A percentile compares a stretch with the other conserved stretches of the same genome.
phyloP scores from a whole-genome alignment of 1,140 invertebrate genomes.

The Centruroides sculpturatus region DNA sequence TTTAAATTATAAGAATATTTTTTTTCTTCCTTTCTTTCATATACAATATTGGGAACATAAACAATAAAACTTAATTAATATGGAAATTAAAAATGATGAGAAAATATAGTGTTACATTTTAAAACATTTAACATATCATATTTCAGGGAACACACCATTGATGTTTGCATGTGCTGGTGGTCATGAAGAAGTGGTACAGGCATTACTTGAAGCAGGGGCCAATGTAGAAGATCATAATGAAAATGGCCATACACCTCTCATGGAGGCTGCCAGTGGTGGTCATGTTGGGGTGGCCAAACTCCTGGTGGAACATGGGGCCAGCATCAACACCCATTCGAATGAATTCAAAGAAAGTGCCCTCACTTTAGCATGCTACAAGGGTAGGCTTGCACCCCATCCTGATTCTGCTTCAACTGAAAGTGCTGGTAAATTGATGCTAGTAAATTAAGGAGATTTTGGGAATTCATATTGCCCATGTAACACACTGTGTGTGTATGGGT shows the following conservation, averaged over 20 bases:
- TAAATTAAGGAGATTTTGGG: too few species aligned
- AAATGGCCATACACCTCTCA: conserved; percentile 95
- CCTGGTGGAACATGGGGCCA: conserved; percentile 78
- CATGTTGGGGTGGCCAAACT: conserved; percentile 89
- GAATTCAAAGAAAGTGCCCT: conserved; percentile 81
- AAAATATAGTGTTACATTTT: too few species aligned
- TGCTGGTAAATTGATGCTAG: too few species aligned
- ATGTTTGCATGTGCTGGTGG: conserved; percentile 98
- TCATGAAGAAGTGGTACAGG: conserved; percentile 75
- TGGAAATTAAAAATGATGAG: too few species aligned
- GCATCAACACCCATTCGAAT: conserved; percentile 96
- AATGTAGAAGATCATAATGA: conserved; percentile 98
- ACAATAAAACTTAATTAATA: too few species aligned
- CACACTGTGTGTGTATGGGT: too few species aligned
- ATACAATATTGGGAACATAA: too few species aligned
- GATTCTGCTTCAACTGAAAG: too few species aligned
- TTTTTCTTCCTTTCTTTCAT: too few species aligned
- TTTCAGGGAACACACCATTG: conserved; percentile 75
- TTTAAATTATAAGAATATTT: too few species aligned
- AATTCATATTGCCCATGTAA: too few species aligned
- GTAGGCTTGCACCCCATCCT: conserved; percentile 22
- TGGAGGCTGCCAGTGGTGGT: conserved; percentile 95
- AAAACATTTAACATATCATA: too few species aligned
- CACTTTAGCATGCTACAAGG: conserved; percentile 95
- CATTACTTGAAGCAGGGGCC: conserved; percentile 74